Base-by-base conservation (phyloP, 1,140 invertebrate species). In the Tetragnatha versicolor region DNA sequence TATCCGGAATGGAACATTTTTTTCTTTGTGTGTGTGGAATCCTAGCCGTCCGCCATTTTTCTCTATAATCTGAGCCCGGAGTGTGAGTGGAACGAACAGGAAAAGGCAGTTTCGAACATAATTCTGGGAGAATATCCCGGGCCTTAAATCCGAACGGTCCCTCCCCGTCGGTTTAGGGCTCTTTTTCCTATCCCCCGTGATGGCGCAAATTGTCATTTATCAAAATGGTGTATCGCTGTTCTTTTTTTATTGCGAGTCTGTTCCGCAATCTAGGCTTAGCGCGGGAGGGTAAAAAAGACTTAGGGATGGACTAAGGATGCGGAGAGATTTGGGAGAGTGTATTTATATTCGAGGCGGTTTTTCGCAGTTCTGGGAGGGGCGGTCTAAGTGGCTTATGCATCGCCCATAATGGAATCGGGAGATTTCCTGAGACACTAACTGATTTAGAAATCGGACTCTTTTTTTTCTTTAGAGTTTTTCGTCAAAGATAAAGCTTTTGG, bases 21-120 rank as follows among this genome's bases (percentile, higher is more conserved):
- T 29, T 22, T 66, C 42, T 37, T 66, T 66, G 0, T 20, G 12
- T 66, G 29, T 47, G n/a, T 58, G 31, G 20, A 58, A n/a, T 10
- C 35, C 55, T 17, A 17, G 27, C 55, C 31, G 55, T 47, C 39
- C 63, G 42, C 63, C 63, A 66, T 66, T 66, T 66, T 47, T 66
- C 63, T 66, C 63, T 29, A 66, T 49, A 49, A 66, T 66, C 39
- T 66, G 39, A 49, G 27, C 20, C 42, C 10, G 10, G 49, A 14
- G 20, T 7, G 20, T 31, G 49, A 47, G 9, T 66, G 63, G 63
- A 47, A 35, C 31, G 39, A 45, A 49, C 25, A 66, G 39, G 33
- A 66, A 45, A 66, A 47, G 60, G 33, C 33, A 63, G 60, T 63
- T 63, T 63, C 27, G 33, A 63, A 42, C 60, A 63, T 63, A 63